A percentile compares a stretch with the other conserved stretches of the same genome.
These are phyloP conservation scores for Scaptomyza cyrtandrae DNA, from an alignment of 2,888 invertebrate species.

Conservation along the genomic window DNA sequence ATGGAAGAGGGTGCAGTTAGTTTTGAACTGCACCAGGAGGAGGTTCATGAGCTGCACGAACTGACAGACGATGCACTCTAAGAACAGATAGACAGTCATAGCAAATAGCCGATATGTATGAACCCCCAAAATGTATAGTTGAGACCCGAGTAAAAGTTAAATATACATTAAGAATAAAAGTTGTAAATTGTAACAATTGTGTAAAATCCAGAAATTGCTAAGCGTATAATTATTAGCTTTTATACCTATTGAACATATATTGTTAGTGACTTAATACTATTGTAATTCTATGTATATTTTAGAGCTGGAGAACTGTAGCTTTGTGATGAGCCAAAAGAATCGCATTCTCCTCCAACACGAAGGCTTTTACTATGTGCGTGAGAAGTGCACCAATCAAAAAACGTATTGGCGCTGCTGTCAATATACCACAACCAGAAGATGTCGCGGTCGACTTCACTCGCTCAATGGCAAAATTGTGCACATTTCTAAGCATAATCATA, in stretches of 20 bases:
- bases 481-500: slow-evolving; percentile 81
- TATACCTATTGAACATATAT: background rate
- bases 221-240: slow-evolving; percentile 3
- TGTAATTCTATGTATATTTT: slow-evolving; percentile 1
- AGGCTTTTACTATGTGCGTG: slow-evolving; percentile 82
- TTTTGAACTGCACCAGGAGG: slow-evolving; percentile 71
- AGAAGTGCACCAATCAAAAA: slow-evolving; percentile 81
- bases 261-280: background rate
- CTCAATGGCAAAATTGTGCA: slow-evolving; percentile 75
- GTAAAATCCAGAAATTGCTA: background rate
- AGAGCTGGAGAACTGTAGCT: slow-evolving; percentile 45
- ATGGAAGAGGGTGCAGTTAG: slow-evolving; percentile 72
- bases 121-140: slow-evolving; percentile 30
- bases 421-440: slow-evolving; percentile 82
- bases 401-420: slow-evolving; percentile 84
- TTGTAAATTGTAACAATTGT: slow-evolving; percentile 41
- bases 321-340: slow-evolving; percentile 83
- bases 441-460: slow-evolving; percentile 83
- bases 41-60: slow-evolving; percentile 58
- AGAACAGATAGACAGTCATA: slow-evolving; percentile 1
- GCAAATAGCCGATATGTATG: slow-evolving; percentile 13
- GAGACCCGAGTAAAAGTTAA: slow-evolving; percentile 25
- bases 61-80: slow-evolving; percentile 55
- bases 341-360: slow-evolving; percentile 76
- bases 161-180: slow-evolving; percentile 55